Evolutionary conservation across 2,797 vertebrate genomes (phyloP), one percentile per base, ranked within the genome.

Genomic region (Platyrinchus mystaceus): DNA sequence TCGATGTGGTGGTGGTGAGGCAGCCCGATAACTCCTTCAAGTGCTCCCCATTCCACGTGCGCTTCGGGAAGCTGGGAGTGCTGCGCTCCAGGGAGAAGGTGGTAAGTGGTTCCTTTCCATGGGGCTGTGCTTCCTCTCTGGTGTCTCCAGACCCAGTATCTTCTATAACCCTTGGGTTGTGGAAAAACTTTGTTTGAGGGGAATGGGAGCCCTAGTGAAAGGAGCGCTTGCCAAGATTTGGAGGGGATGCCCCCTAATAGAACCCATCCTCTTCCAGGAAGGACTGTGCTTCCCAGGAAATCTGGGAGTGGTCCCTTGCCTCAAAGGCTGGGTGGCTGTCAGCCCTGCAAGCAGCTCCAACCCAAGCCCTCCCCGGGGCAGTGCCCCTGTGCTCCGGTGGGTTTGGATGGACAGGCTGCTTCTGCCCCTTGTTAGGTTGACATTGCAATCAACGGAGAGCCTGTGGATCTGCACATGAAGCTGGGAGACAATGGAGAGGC

Each of bases 11-110:
- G 0, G 99, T 99, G 89, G 99, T 99, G 83, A 98, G 97, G 34
- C 99, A 99, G 96, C 98, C 97, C 0, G 98, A 99, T 32, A 99
- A 99, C 47, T 98, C 98, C 13, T 99, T 99, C 96, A 98, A 98
- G 67, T 99, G 99, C 88, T 99, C 99, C 2, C 99, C 99, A 0
- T 99, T 99, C 59, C 99, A 99, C 0, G 98, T 99, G 70, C 99
- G 99, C 71, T 99, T 99, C 0, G 99, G 99, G 86, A 99, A 99
- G 96, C 98, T 99, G 66, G 99, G 99, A 1, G 99, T 99, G 90
- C 98, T 99, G 96, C 98, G 96, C 71, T 99, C 99, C 22, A 98
- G 97, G 80, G 99, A 99, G 98, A 99, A 99, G 97, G 98, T 99
- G 97, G 99, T 99, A 34, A 98, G 99, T 94, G 69, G 8, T 74